Evolutionary conservation across 2,797 vertebrate species (phyloP).

Genomic region (Enteromius thamalakanensis): DNA sequence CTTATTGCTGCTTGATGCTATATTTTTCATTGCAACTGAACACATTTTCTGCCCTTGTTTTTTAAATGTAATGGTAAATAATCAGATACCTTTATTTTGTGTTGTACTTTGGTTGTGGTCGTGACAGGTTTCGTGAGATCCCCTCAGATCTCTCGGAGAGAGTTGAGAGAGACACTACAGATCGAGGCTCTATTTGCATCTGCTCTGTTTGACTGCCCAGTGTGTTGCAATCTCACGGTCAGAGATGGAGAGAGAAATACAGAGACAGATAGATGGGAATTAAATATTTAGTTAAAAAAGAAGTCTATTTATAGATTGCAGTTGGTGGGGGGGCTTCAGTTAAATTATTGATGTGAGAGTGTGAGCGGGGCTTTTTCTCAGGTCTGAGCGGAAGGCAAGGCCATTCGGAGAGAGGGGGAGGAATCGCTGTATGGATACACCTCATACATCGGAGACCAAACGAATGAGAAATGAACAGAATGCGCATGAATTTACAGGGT

Average conservation of each 20-base stretch:
- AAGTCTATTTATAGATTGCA: slow-evolving; percentile 59
- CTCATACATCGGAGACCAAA: slow-evolving; percentile 4
- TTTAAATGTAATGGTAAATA: neutral
- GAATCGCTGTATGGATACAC: neutral
- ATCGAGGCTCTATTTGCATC: neutral
- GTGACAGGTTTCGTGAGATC: neutral
- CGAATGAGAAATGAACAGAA: neutral
- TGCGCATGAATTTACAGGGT: neutral
- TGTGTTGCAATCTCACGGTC: neutral
- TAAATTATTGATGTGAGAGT: slow-evolving; percentile 69
- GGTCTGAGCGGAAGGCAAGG: slow-evolving; percentile 13
- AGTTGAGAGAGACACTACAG: slow-evolving; percentile 4
- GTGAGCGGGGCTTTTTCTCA: slow-evolving; percentile 32
- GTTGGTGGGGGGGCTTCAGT: slow-evolving; percentile 57
- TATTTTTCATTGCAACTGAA: neutral
- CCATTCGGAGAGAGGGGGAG: slow-evolving; percentile 21
- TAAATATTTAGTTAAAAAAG: slow-evolving; percentile 74
- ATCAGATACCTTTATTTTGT: neutral
- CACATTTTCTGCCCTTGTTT: neutral
- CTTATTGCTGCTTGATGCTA: neutral
- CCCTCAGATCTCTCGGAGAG: neutral
- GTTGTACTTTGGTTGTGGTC: neutral
- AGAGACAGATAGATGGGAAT: slow-evolving; percentile 55
- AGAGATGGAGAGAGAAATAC: slow-evolving; percentile 28
- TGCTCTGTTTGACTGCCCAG: slow-evolving; percentile 14